Base-by-base conservation (phyloP, 2,113 vertebrate genomes). In the Clupea harengus region DNA sequence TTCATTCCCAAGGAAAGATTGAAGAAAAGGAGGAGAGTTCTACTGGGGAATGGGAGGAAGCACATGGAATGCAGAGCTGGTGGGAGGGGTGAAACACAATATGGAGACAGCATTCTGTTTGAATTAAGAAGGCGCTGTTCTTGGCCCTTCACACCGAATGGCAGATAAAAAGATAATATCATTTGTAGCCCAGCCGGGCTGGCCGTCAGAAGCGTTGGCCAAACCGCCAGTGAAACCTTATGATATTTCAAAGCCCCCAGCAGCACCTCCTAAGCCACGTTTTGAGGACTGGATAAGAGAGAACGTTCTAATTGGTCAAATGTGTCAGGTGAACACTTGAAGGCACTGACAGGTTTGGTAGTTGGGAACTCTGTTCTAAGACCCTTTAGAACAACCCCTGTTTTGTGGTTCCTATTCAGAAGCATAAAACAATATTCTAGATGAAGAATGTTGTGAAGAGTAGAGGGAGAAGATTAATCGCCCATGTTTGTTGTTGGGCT, bases 91-190 rank as follows among this genome's bases (percentile, higher is more conserved):
- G 72, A 32, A 78, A 6, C 60, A 64, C 22, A n/a, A n/a, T 17
- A 13, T 78, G 72, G 28, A 78, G 72, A 78, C 72, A 5, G 75
- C 87, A 85, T 88, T 87, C 57, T 82, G 86, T 87, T 85, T 84
- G 82, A 84, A 82, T 88, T 84, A 88, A 72, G 82, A 81, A 82
- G 54, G 49, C 49, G 81, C 85, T 84, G 83, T 84, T 78, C 82
- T 85, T 85, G 87, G 86, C 84, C 57, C 39, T n/a, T n/a, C 0
- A 44, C 28, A 75, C 54, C 54, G 80, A 87, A 83, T 83, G 46
- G 80, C 84, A 84, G 87, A 87, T 87, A 83, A 83, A 88, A 90
- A 85, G 84, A 88, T 86, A 89, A 88, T 82, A 87, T 85, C 78
- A 72, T 78, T 84, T 86, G 84, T 88, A 85, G 83, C 82, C 49